Evolutionary conservation across 1,140 invertebrate species (phyloP).

Genomic region (Neotoxoptera formosana): DNA sequence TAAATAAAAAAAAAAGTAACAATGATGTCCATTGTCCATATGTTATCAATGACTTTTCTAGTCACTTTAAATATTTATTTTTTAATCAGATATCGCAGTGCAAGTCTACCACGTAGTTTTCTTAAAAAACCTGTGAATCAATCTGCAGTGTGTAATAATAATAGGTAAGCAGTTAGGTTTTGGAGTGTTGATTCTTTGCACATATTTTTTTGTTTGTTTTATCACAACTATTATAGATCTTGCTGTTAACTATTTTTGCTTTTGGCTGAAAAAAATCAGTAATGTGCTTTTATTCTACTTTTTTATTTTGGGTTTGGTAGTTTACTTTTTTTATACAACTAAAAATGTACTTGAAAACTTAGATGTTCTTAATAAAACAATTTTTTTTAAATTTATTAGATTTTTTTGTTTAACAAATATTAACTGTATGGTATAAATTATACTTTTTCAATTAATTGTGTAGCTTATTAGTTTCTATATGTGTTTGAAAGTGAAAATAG

Average conservation of each 20-base stretch:
- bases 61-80: slow-evolving; percentile 46
- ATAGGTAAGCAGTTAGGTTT: slow-evolving; percentile 49
- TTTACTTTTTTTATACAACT: not conserved
- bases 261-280: not conserved
- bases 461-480: not conserved
- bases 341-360: not conserved
- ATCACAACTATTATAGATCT: not conserved
- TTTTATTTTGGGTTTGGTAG: not conserved
- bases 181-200: not conserved
- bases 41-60: not conserved
- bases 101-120: slow-evolving; percentile 56
- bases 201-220: not conserved
- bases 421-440: not conserved
- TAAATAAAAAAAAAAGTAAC: not conserved
- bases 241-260: slow-evolving; percentile 19
- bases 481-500: not conserved
- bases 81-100: slow-evolving; percentile 54
- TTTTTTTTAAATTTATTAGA: not conserved
- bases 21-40: not conserved
- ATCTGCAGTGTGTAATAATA: slow-evolving; percentile 51
- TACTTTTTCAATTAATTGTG: not conserved
- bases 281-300: not conserved
- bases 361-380: not conserved
- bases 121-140: slow-evolving; percentile 55
- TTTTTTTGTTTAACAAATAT: not conserved